These are phyloP conservation scores for Pseudomugil tenellus DNA, from an alignment of 2,797 vertebrate genomes.

Conservation along the genomic window DNA sequence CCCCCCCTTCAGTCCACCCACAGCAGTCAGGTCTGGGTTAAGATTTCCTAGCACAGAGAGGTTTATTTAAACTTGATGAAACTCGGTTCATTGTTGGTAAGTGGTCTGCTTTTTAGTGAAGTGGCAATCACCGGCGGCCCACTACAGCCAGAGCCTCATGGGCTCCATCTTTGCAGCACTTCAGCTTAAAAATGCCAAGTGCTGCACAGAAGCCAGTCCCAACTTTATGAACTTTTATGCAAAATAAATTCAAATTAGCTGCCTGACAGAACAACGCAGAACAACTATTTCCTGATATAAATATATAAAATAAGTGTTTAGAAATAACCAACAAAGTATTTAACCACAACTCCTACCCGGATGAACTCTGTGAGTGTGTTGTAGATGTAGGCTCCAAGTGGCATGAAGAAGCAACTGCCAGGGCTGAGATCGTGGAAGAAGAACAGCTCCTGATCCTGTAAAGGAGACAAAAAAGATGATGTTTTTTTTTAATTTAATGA, in stretches of 20 bases:
- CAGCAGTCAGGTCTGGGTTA: neutral
- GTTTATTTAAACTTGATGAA: neutral
- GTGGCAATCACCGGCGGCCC: slow-evolving; percentile 18
- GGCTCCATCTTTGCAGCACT: neutral
- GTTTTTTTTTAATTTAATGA: slow-evolving; percentile 31
- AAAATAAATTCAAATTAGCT: neutral
- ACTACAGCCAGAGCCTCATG: neutral
- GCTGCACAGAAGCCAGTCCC: neutral
- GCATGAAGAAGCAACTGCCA: slow-evolving; percentile 96
- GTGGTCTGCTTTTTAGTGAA: slow-evolving; percentile 30
- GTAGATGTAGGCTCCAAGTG: slow-evolving; percentile 91
- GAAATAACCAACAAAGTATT: neutral
- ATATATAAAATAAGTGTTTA: neutral
- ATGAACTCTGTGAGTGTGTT: slow-evolving; percentile 92
- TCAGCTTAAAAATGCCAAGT: slow-evolving; percentile 1
- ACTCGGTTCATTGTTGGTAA: neutral
- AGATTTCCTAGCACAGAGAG: neutral
- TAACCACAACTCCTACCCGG: slow-evolving; percentile 79
- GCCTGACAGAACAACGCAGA: neutral
- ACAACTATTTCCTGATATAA: neutral
- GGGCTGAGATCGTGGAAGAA: slow-evolving; percentile 98
- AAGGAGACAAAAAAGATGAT: slow-evolving; percentile 7
- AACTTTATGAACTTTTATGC: neutral
- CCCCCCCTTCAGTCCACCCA: neutral
- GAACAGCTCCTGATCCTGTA: slow-evolving; percentile 95